Evolutionary conservation across 2,797 vertebrate species (phyloP), one percentile per base, ranked within the genome.

Genomic region (Chromis chromis): DNA sequence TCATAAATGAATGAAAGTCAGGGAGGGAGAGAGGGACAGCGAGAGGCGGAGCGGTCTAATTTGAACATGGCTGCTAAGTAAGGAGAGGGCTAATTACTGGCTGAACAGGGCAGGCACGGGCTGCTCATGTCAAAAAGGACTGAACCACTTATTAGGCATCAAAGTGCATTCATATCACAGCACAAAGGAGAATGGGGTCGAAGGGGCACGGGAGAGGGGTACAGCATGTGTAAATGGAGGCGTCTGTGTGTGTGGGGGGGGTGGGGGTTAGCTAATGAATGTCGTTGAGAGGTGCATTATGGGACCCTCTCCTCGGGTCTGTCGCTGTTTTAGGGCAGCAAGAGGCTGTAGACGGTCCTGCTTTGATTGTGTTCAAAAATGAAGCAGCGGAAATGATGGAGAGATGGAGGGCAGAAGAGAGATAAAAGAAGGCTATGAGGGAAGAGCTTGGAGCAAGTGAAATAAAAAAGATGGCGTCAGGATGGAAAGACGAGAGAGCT

Each of bases 41-140:
- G 60, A 89, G 86, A 85, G 78, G 71, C 25, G 66, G 83, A 82
- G 86, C 62, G 21, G 78, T 74, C 96, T 98, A 97, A 97, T 98
- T 98, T 97, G 96, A 96, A 96, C 95, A 95, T 95, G 96, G 95
- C 95, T 95, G 95, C 96, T 96, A 96, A 95, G 92, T 95, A 95
- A 89, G 94, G 96, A 95, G 96, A 96, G 86, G 96, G 95, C 96
- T 98, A 97, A 98, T 99, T 99, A 98, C 96, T 97, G 96, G 96
- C 96, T 97, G 97, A 97, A 97, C 96, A 95, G 97, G 96, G 96
- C 96, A 96, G 96, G 94, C 96, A 94, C 95, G 96, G 95, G 96
- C 97, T 98, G 96, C 95, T 97, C 94, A 95, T 97, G 97, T 98
- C 98, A 98, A 97, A 86, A 96, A 96, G 96, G 96, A 97, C 96